Conservation (phyloP, 2,888 invertebrate species). For the Leucoptera coffeella region DNA sequence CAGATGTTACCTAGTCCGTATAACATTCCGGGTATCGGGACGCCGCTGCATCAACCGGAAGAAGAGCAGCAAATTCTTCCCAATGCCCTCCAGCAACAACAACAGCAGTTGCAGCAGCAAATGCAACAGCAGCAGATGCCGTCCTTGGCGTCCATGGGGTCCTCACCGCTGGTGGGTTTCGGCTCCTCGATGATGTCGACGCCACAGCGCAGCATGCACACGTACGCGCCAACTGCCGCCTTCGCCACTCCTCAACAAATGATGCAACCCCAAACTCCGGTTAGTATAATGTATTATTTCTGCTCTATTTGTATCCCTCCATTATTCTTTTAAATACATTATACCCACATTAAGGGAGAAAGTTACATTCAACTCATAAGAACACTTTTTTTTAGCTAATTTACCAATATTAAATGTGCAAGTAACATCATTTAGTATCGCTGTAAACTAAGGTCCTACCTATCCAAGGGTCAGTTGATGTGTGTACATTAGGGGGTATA, state of each 20-base stretch:
- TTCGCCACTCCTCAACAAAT: conserved; percentile 77
- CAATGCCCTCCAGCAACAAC: conserved; percentile 75
- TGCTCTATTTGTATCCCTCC: no score
- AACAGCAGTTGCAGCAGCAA: conserved; percentile 66
- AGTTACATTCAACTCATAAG: no score
- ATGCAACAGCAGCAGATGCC: conserved; percentile 66
- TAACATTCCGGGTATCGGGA: conserved; percentile 85
- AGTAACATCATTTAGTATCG: no score
- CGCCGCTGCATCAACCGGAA: conserved; percentile 84
- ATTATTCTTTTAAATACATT: no score
- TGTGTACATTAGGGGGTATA: no score
- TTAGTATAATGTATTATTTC: no score
- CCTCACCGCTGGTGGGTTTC: conserved; percentile 55
- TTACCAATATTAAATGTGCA: no score
- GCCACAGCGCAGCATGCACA: conserved; percentile 68
- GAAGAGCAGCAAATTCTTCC: conserved; percentile 87
- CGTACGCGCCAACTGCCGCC: conserved; percentile 69
- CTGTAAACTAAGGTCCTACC: no score
- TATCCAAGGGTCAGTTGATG: no score
- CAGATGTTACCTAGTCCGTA: conserved; percentile 88
- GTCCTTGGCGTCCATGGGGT: conserved; percentile 51
- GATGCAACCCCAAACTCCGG: conserved; percentile 88
- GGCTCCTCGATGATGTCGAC: conserved; percentile 58
- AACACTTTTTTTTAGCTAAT: no score
- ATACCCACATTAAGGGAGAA: no score